Percentiles rank a stretch among this genome's conserved stretches.
These are phyloP conservation scores for Eriosoma lanigerum DNA, from an alignment of 1,140 invertebrate species.

Conservation along the genomic window DNA sequence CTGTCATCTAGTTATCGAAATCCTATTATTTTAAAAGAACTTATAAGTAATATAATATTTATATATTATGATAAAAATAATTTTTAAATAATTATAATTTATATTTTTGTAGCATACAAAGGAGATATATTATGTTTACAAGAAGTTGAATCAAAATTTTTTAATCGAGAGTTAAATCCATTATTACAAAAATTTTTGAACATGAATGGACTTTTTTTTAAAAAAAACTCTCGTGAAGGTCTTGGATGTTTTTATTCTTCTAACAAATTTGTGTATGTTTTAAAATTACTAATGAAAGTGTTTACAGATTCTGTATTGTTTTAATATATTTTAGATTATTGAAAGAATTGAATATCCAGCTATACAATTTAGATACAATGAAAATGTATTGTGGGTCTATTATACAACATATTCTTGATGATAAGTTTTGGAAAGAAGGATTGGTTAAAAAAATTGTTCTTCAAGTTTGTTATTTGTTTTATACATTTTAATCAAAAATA, in stretches of 20 bases:
- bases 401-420: not conserved
- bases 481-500: too few species aligned
- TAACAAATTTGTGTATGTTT: conserved; percentile 64
- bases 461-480: conserved; percentile 6
- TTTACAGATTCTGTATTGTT: not conserved
- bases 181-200: conserved; percentile 62
- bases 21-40: conserved; percentile 79
- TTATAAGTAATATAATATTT: conserved; percentile 74
- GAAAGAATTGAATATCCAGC: not conserved
- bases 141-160: conserved; percentile 86
- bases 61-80: too few species aligned
- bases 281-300: not conserved
- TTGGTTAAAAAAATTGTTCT: conserved; percentile 12
- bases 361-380: not conserved
- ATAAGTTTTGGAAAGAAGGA: conserved; percentile 2
- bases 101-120: conserved; percentile 73
- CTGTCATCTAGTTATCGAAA: conserved; percentile 83
- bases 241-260: conserved; percentile 73
- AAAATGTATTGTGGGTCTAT: conserved; percentile 10
- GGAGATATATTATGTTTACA: conserved; percentile 87
- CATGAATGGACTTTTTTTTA: conserved; percentile 66
- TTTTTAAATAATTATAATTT: not conserved
- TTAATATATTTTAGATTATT: conserved; percentile 18
- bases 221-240: conserved; percentile 80
- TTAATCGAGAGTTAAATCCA: conserved; percentile 69